These are phyloP conservation scores for Luperina testacea DNA, from an alignment of 2,888 invertebrate species.

Conservation along the genomic window DNA sequence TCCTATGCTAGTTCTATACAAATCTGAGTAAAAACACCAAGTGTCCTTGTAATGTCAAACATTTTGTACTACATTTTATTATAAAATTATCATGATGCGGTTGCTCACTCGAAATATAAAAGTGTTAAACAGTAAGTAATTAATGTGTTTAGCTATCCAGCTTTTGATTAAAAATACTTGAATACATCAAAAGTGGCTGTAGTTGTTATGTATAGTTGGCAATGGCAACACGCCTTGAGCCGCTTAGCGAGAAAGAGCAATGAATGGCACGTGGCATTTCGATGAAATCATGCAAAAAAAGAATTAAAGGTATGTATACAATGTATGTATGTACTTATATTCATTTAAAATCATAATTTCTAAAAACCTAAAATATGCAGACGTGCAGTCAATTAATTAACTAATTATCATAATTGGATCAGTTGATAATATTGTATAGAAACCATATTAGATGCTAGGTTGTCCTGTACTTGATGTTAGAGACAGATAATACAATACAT, in stretches of 20 bases:
- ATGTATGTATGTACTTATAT: constrained; percentile 67
- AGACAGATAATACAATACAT: constrained; percentile 71
- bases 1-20: constrained; percentile 70
- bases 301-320: constrained; percentile 54
- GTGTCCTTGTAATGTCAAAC: constrained; percentile 74
- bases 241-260: constrained; percentile 51
- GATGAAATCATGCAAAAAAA: constrained; percentile 66
- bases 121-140: constrained; percentile 56
- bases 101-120: constrained; percentile 67
- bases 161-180: constrained; percentile 47
- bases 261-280: constrained; percentile 75
- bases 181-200: constrained; percentile 46
- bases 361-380: constrained; percentile 67
- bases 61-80: constrained; percentile 75
- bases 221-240: constrained; percentile 50
- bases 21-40: constrained; percentile 75
- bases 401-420: constrained; percentile 69
- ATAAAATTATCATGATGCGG: constrained; percentile 69
- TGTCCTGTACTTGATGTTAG: constrained; percentile 76
- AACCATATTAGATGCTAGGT: constrained; percentile 72
- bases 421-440: constrained; percentile 70
- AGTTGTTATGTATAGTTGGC: constrained; percentile 40
- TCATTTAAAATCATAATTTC: constrained; percentile 64
- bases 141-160: constrained; percentile 44
- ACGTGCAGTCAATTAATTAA: constrained; percentile 67